These are phyloP conservation scores for Trochalopteron elliotii DNA, from an alignment of 2,113 vertebrate species.

Conservation along the genomic window DNA sequence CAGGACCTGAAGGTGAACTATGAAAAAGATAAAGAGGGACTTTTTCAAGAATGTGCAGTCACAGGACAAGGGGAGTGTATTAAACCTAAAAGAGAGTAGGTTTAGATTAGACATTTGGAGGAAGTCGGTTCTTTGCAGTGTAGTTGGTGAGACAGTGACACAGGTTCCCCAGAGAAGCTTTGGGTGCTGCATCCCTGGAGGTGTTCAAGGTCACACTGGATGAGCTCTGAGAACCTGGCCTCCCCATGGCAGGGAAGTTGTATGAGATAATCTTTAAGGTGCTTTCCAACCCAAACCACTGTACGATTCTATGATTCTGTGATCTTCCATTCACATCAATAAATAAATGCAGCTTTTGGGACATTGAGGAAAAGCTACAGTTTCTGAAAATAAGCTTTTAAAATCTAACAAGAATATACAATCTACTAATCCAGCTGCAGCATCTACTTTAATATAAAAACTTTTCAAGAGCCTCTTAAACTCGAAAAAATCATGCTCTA, in stretches of 20 bases:
- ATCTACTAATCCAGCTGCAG: not conserved
- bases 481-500: not conserved
- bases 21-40: not conserved
- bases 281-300: not conserved
- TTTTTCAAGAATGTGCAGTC: not conserved
- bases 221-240: not conserved
- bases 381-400: not conserved
- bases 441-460: not conserved
- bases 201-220: not conserved
- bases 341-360: not conserved
- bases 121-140: not conserved
- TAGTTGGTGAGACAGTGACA: not conserved
- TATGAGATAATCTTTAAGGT: not conserved
- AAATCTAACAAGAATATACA: not conserved
- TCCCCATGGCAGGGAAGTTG: not conserved
- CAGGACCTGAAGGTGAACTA: not conserved
- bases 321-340: not conserved
- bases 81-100: not conserved
- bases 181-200: not conserved
- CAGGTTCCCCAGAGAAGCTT: not conserved
- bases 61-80: not conserved
- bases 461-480: not conserved
- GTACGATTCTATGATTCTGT: not conserved
- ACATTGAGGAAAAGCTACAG: not conserved
- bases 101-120: not conserved